These are phyloP conservation scores for Drosophila crucigera DNA, from an alignment of 2,888 invertebrate species.

Conservation along the genomic window DNA sequence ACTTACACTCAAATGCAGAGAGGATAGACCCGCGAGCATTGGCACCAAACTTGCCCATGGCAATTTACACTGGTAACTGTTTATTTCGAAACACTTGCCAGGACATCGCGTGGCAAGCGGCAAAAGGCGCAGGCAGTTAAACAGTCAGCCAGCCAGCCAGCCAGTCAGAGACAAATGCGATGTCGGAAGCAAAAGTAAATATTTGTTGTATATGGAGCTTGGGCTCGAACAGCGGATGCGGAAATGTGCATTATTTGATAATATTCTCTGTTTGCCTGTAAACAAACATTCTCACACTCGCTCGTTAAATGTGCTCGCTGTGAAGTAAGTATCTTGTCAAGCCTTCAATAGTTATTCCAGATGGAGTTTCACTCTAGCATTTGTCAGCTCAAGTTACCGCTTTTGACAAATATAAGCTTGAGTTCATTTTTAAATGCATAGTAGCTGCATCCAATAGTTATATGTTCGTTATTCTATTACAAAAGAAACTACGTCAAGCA, in stretches of 20 bases:
- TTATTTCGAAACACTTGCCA: conserved; percentile 80
- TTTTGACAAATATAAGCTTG: not conserved
- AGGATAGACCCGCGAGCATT: conserved; percentile 38
- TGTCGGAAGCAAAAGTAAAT: conserved; percentile 27
- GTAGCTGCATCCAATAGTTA: not conserved
- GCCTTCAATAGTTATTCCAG: conserved; percentile 9
- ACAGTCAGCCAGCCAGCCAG: not conserved
- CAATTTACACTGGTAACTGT: conserved; percentile 80
- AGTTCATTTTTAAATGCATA: not conserved
- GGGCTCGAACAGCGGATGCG: conserved; percentile 57
- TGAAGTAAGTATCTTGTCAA: conserved; percentile 26
- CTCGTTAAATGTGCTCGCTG: conserved; percentile 23
- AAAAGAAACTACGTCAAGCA: not conserved
- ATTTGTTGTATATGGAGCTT: conserved; percentile 42
- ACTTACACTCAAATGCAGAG: conserved; percentile 52
- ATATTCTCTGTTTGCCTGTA: conserved; percentile 36
- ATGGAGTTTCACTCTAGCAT: not conserved
- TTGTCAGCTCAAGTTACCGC: conserved; percentile 2
- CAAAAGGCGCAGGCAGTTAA: conserved; percentile 14
- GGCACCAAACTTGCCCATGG: conserved; percentile 63
- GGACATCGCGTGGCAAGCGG: conserved; percentile 52
- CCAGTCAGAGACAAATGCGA: conserved; percentile 5
- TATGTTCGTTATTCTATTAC: not conserved
- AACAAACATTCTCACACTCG: conserved; percentile 11
- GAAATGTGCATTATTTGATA: conserved; percentile 81